Evolutionary conservation across 2,888 invertebrate species (phyloP).

Genomic region (Himalopsyche kuldschensis): DNA sequence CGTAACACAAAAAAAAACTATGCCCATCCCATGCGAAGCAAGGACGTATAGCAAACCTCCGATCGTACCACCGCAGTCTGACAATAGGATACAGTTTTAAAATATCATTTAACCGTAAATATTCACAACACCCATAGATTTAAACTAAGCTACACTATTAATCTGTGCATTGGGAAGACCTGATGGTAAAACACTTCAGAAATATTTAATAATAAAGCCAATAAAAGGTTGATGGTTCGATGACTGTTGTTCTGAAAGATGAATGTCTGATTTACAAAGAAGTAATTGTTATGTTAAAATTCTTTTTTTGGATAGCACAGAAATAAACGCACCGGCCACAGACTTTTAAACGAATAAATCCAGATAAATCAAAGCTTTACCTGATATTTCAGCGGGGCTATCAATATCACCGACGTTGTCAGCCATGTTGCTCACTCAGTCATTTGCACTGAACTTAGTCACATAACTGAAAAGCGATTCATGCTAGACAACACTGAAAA

Average conservation of each 20-base stretch:
- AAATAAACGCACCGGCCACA: background rate
- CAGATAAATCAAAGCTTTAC: slow-evolving; percentile 41
- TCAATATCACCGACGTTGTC: slow-evolving; percentile 52
- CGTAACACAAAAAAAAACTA: slow-evolving; percentile 17
- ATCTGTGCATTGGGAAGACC: background rate
- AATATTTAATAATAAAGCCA: slow-evolving; percentile 19
- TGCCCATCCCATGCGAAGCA: slow-evolving; percentile 29
- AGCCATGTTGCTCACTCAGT: slow-evolving; percentile 47
- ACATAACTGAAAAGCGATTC: slow-evolving; percentile 15
- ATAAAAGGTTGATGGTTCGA: slow-evolving; percentile 12
- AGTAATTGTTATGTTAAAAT: background rate
- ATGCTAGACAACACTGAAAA: slow-evolving; percentile 16
- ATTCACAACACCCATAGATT: background rate
- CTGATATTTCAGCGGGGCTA: slow-evolving; percentile 50
- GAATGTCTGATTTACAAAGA: slow-evolving; percentile 5
- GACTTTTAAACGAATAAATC: background rate
- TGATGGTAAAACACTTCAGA: background rate
- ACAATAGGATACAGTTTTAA: background rate
- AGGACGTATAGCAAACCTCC: slow-evolving; percentile 21
- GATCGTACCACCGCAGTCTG: background rate
- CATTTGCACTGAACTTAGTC: slow-evolving; percentile 28
- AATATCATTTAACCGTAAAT: background rate
- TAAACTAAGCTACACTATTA: background rate
- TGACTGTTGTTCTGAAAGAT: slow-evolving; percentile 15
- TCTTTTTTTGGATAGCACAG: background rate